Conservation (phyloP, 2,113 vertebrate genomes). For the Pseudorhombus dupliciocellatus region DNA sequence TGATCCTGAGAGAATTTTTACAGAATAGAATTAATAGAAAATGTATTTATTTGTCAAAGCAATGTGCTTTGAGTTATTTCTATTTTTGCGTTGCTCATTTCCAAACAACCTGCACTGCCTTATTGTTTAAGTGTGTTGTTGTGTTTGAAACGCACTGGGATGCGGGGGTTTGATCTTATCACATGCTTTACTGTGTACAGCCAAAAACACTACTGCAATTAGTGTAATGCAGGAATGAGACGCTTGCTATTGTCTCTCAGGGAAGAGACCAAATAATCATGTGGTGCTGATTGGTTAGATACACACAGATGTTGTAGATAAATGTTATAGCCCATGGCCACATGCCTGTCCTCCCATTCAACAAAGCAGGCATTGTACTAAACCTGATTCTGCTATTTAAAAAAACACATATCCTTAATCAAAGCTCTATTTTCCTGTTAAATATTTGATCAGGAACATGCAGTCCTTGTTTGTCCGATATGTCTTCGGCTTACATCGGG, state of each 20-base stretch:
- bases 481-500: constrained; percentile 14
- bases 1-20: too few relatives aligned
- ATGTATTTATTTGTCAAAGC: too few relatives aligned
- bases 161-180: neutral
- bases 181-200: neutral
- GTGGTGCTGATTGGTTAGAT: constrained; percentile 42
- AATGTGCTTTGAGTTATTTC: too few relatives aligned
- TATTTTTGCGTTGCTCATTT: neutral
- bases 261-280: constrained; percentile 44
- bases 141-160: constrained; percentile 1
- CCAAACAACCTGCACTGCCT: neutral
- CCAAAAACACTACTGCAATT: neutral
- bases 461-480: constrained; percentile 14
- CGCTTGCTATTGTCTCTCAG: constrained; percentile 18
- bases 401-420: constrained; percentile 17
- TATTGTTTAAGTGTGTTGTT: neutral
- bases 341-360: constrained; percentile 2
- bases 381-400: constrained; percentile 6
- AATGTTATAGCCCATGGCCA: constrained; percentile 34
- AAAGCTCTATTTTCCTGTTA: constrained; percentile 21
- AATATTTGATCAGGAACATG: constrained; percentile 33
- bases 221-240: neutral
- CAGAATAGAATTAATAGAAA: too few relatives aligned
- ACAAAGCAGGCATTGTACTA: constrained; percentile 40
- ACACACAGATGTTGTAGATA: constrained; percentile 57